These are phyloP conservation scores for Priocnemis perturbator DNA, from an alignment of 2,888 invertebrate genomes.

Conservation along the genomic window DNA sequence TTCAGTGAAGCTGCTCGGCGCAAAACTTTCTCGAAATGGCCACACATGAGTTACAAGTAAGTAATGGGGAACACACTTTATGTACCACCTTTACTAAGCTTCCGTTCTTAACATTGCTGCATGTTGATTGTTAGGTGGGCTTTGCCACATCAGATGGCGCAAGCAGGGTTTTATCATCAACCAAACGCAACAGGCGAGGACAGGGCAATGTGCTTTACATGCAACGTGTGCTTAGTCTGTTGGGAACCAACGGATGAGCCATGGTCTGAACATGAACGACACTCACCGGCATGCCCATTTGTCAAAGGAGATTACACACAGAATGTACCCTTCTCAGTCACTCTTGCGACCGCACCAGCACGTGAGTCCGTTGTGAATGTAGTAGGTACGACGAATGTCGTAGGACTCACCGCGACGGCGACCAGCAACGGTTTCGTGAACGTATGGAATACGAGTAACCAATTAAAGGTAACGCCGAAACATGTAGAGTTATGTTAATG, in stretches of 20 bases:
- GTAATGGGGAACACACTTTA: constrained; percentile 60
- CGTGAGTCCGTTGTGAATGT: constrained; percentile 71
- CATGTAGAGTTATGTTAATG: background rate
- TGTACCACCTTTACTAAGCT: no score
- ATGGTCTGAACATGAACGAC: constrained; percentile 97
- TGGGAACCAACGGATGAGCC: constrained; percentile 99
- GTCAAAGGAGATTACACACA: constrained; percentile 96
- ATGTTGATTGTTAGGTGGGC: constrained; percentile 85
- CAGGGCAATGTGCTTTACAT: constrained; percentile 97
- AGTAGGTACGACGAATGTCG: constrained; percentile 70
- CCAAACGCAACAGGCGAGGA: constrained; percentile 93
- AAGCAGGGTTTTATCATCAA: constrained; percentile 97
- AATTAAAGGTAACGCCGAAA: constrained; percentile 77
- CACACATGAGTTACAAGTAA: constrained; percentile 97
- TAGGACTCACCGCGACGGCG: constrained; percentile 76
- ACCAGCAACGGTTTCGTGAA: constrained; percentile 80
- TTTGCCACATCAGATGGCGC: constrained; percentile 96
- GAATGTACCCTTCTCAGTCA: constrained; percentile 90
- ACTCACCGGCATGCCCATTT: constrained; percentile 95
- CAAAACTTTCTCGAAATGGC: constrained; percentile 95
- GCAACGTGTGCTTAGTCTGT: constrained; percentile 94
- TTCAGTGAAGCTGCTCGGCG: constrained; percentile 93
- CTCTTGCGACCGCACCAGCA: constrained; percentile 75
- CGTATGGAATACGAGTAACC: constrained; percentile 90
- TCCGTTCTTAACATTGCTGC: background rate